Conservation (phyloP, 2,888 invertebrate species). For the Drosophila rellima region DNA sequence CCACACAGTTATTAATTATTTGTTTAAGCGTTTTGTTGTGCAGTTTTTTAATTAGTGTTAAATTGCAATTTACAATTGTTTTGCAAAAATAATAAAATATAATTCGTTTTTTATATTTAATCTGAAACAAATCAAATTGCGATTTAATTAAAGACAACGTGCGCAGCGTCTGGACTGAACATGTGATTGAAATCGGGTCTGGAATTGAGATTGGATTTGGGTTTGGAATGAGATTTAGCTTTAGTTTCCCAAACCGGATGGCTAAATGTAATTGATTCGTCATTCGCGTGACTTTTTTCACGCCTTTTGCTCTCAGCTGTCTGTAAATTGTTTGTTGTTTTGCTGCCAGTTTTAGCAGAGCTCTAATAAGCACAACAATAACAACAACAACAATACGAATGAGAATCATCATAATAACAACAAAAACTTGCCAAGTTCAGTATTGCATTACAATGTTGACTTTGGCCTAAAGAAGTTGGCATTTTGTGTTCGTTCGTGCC, state of each 20-base stretch:
- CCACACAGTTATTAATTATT: constrained; percentile 19
- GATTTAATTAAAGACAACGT: constrained; percentile 32
- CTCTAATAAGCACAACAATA: constrained; percentile 29
- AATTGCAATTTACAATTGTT: constrained; percentile 3
- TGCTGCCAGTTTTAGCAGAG: constrained; percentile 61
- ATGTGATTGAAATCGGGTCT: constrained; percentile 19
- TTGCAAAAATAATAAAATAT: neutral
- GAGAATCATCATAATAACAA: constrained; percentile 13
- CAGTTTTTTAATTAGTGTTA: constrained; percentile 13
- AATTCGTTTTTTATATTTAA: constrained; percentile 17
- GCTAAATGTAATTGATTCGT: constrained; percentile 11
- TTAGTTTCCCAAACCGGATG: neutral
- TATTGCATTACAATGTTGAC: constrained; percentile 54
- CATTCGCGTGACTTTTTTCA: constrained; percentile 43
- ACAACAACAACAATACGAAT: constrained; percentile 14
- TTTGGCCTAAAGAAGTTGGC: constrained; percentile 49
- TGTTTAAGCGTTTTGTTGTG: constrained; percentile 32
- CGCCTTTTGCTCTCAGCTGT: constrained; percentile 54
- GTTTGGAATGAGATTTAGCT: neutral
- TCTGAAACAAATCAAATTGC: constrained; percentile 43
- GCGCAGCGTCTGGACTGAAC: constrained; percentile 6
- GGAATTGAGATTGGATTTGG: constrained; percentile 2
- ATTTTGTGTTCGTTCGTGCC: constrained; percentile 43
- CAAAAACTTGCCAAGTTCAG: constrained; percentile 38
- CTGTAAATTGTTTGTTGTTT: constrained; percentile 72